Evolutionary conservation across 1,140 invertebrate genomes (phyloP).

Genomic region (Episyrphus balteatus): DNA sequence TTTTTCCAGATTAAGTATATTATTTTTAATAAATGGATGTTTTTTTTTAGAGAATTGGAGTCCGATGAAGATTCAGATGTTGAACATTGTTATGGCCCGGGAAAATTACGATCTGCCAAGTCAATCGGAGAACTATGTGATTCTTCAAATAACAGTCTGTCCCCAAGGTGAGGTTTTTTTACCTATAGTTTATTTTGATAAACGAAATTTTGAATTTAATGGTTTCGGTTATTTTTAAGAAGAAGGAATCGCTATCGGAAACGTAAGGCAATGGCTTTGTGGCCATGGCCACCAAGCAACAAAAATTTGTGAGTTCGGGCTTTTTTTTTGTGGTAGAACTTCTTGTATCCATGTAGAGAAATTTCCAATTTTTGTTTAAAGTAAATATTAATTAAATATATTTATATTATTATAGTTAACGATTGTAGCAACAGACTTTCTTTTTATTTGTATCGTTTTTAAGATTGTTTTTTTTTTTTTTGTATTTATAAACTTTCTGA

Average conservation of each 20-base stretch:
- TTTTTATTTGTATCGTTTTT: too few relatives aligned
- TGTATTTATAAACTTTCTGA: too few relatives aligned
- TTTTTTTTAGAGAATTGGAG: constrained; percentile 12
- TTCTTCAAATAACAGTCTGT: constrained; percentile 36
- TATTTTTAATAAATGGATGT: neutral
- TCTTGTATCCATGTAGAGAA: too few relatives aligned
- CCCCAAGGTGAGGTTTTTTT: constrained; percentile 20
- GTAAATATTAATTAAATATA: too few relatives aligned
- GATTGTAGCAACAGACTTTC: too few relatives aligned
- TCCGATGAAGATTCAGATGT: constrained; percentile 44
- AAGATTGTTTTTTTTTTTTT: too few relatives aligned
- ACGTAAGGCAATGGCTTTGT: neutral
- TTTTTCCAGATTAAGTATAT: neutral
- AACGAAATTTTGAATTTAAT: too few relatives aligned
- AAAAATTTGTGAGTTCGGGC: neutral
- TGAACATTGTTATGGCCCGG: constrained; percentile 43
- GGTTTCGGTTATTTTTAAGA: too few relatives aligned
- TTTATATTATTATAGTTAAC: too few relatives aligned
- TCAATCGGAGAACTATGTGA: constrained; percentile 46
- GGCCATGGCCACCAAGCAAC: neutral
- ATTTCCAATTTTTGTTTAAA: too few relatives aligned
- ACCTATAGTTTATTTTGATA: neutral
- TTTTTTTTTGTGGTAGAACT: too few relatives aligned
- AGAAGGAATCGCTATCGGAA: too few relatives aligned
- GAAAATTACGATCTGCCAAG: constrained; percentile 43